Evolutionary conservation across 1,140 invertebrate genomes (phyloP).

Genomic region (Bathynomus jamesi): DNA sequence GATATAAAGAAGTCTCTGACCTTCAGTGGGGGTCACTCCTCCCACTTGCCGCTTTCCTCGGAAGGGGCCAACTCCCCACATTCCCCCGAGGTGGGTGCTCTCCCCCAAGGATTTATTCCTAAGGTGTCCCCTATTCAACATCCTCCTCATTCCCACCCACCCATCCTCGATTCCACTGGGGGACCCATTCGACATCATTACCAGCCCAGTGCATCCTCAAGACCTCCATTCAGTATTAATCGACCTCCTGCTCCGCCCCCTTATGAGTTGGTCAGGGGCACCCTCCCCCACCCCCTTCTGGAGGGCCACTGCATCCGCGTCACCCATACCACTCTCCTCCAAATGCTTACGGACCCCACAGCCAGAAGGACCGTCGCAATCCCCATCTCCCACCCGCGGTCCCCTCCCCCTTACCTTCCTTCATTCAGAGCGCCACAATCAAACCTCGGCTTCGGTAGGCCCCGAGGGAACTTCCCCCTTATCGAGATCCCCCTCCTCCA

Average conservation of each 20-base stretch:
- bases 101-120: neutral
- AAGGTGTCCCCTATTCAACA: neutral
- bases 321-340: neutral
- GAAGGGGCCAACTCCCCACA: neutral
- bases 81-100: neutral
- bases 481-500: neutral
- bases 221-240: neutral
- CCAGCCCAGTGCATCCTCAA: neutral
- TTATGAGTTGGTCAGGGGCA: conserved; percentile 13
- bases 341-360: neutral
- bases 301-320: neutral
- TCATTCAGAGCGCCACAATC: neutral
- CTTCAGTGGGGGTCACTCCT: conserved; percentile 4
- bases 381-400: too few relatives aligned
- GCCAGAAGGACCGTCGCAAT: neutral
- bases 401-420: neutral
- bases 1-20: conserved; percentile 17
- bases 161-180: neutral
- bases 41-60: neutral
- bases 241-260: conserved; percentile 11
- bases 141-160: neutral
- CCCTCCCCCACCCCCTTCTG: conserved; percentile 9
- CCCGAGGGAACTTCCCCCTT: neutral
- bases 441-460: neutral
- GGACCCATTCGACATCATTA: neutral